These are phyloP conservation scores for Liposcelis brunnea DNA, from an alignment of 2,888 invertebrate species.

Conservation along the genomic window DNA sequence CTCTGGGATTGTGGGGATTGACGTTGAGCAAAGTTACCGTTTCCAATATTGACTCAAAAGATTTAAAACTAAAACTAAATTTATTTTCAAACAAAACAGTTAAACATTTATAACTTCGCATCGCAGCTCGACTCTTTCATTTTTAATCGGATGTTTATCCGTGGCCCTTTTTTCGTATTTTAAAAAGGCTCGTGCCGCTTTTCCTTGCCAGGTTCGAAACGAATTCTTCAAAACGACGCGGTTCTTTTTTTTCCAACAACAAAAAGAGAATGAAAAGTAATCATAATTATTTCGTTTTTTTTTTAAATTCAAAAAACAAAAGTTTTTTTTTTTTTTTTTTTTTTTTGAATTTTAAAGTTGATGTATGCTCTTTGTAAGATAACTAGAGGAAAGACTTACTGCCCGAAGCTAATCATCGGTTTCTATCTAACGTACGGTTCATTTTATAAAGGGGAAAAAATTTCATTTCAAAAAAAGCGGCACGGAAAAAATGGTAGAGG, in stretches of 20 bases:
- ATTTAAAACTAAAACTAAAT: no score
- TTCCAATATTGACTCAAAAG: no score
- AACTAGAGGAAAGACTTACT: background rate
- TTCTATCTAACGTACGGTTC: no score
- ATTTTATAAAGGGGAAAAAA: no score
- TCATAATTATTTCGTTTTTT: background rate
- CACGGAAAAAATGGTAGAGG: no score
- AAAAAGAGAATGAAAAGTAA: slow-evolving; percentile 3
- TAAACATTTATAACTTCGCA: no score
- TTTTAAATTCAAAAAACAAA: background rate
- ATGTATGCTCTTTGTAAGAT: slow-evolving; percentile 12
- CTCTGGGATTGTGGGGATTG: no score
- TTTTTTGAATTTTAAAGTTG: slow-evolving; percentile 15
- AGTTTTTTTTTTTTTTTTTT: slow-evolving; percentile 11
- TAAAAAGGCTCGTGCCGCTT: no score
- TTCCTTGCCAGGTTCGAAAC: slow-evolving; percentile 1
- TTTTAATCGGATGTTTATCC: background rate
- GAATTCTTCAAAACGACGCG: slow-evolving; percentile 1
- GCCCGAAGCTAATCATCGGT: slow-evolving; percentile 4
- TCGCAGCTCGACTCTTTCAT: slow-evolving; percentile 6
- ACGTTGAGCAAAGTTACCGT: no score
- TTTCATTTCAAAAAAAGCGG: no score
- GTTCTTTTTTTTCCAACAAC: background rate
- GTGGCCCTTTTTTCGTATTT: no score
- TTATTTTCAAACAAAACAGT: no score